These are phyloP conservation scores for Otis tarda DNA, from an alignment of 2,113 vertebrate species.

Conservation along the genomic window DNA sequence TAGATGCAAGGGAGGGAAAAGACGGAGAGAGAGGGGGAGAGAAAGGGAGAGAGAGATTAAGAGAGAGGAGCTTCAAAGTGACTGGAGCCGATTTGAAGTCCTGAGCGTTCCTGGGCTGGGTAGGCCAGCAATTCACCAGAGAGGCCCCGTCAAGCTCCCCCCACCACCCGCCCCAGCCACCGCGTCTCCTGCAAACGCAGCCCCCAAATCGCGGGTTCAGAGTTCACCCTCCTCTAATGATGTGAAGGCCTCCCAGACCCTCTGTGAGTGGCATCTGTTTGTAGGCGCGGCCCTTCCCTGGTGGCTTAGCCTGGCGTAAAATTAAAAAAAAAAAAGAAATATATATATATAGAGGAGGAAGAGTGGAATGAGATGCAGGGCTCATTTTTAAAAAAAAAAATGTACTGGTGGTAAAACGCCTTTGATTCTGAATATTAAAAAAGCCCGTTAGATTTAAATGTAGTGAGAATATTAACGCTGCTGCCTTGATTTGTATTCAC, in stretches of 20 bases:
- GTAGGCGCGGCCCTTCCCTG: conserved; percentile 47
- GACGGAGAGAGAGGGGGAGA: not conserved
- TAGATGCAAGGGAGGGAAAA: conserved; percentile 19
- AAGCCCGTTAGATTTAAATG: conserved; percentile 38
- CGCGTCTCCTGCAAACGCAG: conserved; percentile 17
- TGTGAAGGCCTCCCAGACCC: conserved; percentile 42
- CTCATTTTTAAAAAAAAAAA: not conserved
- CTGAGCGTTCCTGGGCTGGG: conserved; percentile 66
- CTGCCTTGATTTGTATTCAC: conserved; percentile 61
- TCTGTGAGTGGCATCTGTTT: conserved; percentile 70
- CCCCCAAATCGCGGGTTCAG: conserved; percentile 66
- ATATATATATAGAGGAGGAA: not conserved
- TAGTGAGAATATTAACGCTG: conserved; percentile 45
- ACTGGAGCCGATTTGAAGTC: conserved; percentile 72
- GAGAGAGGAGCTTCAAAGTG: conserved; percentile 74
- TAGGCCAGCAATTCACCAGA: conserved; percentile 71
- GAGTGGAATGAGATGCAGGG: not conserved
- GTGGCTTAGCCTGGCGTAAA: conserved; percentile 46
- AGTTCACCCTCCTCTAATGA: conserved; percentile 75
- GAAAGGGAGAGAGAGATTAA: conserved; percentile 58
- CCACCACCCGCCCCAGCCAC: not conserved
- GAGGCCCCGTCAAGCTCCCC: conserved; percentile 63
- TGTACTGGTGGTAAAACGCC: not conserved
- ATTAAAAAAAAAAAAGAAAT: not conserved
- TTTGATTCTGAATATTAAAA: conserved; percentile 73